phyloP scores from a whole-genome alignment of 2,113 vertebrate genomes.

The Trichomycterus rosablanca region DNA sequence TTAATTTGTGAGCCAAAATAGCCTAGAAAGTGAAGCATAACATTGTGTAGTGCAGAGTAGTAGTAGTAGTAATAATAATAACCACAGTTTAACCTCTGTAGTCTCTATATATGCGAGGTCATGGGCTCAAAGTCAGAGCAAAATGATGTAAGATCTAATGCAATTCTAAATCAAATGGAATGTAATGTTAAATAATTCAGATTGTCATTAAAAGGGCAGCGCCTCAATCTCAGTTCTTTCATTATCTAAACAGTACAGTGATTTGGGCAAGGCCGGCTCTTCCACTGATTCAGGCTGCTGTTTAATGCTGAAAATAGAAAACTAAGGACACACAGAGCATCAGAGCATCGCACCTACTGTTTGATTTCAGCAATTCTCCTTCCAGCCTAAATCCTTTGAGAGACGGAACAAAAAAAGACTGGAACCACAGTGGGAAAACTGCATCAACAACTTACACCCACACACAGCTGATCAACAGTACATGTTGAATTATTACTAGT shows the following conservation, averaged over 20 bases:
- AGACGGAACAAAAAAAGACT: slow-evolving; percentile 3
- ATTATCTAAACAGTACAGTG: too few species aligned
- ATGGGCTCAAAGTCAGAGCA: too few species aligned
- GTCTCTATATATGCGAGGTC: too few species aligned
- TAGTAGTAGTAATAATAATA: too few species aligned
- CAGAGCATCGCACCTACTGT: neutral
- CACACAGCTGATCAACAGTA: slow-evolving; percentile 15
- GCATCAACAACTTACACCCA: slow-evolving; percentile 9
- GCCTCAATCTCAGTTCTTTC: too few species aligned
- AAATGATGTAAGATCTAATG: too few species aligned
- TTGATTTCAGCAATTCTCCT: slow-evolving; percentile 12
- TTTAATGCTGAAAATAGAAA: neutral
- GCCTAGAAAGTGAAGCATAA: too few species aligned
- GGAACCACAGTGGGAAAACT: neutral
- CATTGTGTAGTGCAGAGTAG: too few species aligned
- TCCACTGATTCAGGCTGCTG: neutral
- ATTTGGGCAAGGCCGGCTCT: too few species aligned
- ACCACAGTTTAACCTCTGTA: too few species aligned
- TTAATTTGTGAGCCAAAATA: too few species aligned
- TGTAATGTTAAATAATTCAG: slow-evolving; percentile 35
- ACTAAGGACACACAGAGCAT: neutral
- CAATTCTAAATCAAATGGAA: slow-evolving; percentile 21
- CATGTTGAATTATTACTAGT: slow-evolving; percentile 6
- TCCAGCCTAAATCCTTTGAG: slow-evolving; percentile 26
- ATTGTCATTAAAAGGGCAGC: slow-evolving; percentile 33